A percentile compares a stretch with the other conserved stretches of the same genome.
These are phyloP conservation scores for Hiodon alosoides DNA, from an alignment of 2,113 vertebrate species.

Conservation along the genomic window DNA sequence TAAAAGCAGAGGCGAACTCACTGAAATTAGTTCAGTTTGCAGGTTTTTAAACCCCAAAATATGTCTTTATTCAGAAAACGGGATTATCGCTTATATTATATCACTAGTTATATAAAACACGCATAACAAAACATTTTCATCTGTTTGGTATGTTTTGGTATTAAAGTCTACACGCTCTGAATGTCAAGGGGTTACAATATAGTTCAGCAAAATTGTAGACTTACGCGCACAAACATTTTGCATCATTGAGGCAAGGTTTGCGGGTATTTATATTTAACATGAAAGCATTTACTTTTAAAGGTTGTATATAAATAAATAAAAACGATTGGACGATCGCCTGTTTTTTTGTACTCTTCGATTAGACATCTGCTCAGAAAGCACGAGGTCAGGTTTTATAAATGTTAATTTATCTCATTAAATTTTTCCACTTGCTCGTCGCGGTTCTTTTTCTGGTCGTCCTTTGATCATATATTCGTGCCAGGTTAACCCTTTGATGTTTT, in stretches of 20 bases:
- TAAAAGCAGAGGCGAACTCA: slow-evolving; percentile 6
- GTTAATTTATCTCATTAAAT: slow-evolving; percentile 72
- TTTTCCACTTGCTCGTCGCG: slow-evolving; percentile 57
- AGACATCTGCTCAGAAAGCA: slow-evolving; percentile 63
- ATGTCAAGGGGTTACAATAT: no score
- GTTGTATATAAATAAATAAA: neutral
- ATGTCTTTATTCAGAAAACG: no score
- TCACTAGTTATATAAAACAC: no score
- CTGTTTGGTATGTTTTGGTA: no score
- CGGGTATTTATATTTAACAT: neutral
- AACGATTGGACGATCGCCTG: neutral
- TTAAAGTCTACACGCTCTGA: no score
- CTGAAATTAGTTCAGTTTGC: neutral
- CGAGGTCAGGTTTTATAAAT: slow-evolving; percentile 69
- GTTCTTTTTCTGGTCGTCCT: slow-evolving; percentile 53
- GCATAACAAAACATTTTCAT: no score
- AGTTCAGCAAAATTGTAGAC: no score
- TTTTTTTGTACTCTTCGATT: slow-evolving; percentile 36
- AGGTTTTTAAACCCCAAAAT: neutral
- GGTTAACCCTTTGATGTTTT: slow-evolving; percentile 59
- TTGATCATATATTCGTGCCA: slow-evolving; percentile 66
- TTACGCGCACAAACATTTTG: neutral
- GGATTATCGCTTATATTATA: no score
- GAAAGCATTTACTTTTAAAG: neutral
- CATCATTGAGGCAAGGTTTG: no score